Conservation (phyloP, 2,888 invertebrate genomes). For the Microctonus hyperodae region DNA sequence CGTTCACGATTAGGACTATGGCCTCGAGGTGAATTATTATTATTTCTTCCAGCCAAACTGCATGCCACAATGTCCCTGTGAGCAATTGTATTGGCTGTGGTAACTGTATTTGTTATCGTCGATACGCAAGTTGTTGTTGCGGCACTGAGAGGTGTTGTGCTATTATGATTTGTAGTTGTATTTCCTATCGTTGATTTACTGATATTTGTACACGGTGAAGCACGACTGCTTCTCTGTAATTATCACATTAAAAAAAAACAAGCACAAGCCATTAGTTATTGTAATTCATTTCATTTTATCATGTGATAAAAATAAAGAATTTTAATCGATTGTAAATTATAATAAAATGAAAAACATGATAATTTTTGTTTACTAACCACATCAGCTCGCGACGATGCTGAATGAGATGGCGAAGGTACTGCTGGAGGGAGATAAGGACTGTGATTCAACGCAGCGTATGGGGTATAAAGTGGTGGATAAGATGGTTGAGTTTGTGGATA, state of each 20-base stretch:
- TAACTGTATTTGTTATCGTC: conserved; percentile 62
- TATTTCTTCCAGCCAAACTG: conserved; percentile 65
- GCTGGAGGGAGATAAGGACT: conserved; percentile 74
- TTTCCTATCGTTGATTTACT: conserved; percentile 55
- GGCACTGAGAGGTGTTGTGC: conserved; percentile 56
- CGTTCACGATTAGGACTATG: conserved; percentile 82
- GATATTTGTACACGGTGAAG: conserved; percentile 60
- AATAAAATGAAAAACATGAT: too few species aligned
- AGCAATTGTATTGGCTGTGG: conserved; percentile 63
- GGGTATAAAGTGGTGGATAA: conserved; percentile 78
- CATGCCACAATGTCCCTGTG: conserved; percentile 64
- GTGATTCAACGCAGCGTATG: conserved; percentile 77
- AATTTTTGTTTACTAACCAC: conserved; percentile 67
- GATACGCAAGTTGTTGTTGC: conserved; percentile 61
- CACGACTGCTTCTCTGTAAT: conserved; percentile 58
- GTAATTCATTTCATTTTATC: not conserved
- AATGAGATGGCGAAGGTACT: conserved; percentile 67
- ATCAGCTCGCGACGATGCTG: conserved; percentile 70
- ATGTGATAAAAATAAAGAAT: not conserved
- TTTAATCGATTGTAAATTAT: too few species aligned
- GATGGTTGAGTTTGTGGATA: conserved; percentile 64
- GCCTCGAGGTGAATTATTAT: conserved; percentile 77
- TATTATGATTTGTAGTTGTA: conserved; percentile 43
- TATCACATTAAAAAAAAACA: not conserved
- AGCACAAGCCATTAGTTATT: not conserved